These are phyloP conservation scores for Holothuria leucospilota DNA, from an alignment of 53 echinoderm and acorn worm species.

Conservation along the genomic window DNA sequence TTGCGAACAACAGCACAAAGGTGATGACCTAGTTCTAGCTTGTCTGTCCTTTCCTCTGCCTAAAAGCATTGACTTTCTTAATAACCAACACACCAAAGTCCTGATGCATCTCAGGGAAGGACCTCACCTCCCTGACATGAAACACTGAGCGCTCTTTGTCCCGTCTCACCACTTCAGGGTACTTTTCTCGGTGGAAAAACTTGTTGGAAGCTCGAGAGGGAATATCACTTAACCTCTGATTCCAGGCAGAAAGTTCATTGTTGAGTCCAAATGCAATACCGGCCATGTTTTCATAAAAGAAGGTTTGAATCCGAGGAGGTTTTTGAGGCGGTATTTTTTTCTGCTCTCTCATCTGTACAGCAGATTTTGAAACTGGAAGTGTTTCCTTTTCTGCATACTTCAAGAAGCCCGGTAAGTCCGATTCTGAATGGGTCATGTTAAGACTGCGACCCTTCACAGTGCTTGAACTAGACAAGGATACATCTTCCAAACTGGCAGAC, in stretches of 20 bases:
- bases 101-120: conserved; percentile 94
- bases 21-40: no score
- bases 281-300: conserved; percentile 87
- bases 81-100: conserved; percentile 96
- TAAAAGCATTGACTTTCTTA: conserved; percentile 83
- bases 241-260: conserved; percentile 39
- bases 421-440: conserved; percentile 32
- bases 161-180: conserved; percentile 2
- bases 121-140: conserved; percentile 77
- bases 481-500: conserved; percentile 27
- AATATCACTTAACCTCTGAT: conserved; percentile 49
- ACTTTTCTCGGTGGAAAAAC: conserved; percentile 33
- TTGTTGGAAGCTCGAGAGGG: conserved; percentile 53
- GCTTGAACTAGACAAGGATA: neutral
- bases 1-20: no score
- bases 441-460: neutral
- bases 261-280: conserved; percentile 50
- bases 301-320: conserved; percentile 51
- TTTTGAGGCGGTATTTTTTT: conserved; percentile 50
- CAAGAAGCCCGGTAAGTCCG: conserved; percentile 6
- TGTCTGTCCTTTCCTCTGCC: conserved; percentile 60
- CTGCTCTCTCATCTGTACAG: conserved; percentile 47
- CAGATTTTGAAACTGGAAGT: conserved; percentile 57
- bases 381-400: conserved; percentile 25
- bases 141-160: conserved; percentile 73